A percentile compares a stretch with the other conserved stretches of the same genome.
Conservation (phyloP, 1,140 invertebrate genomes). For the Aricia agestis region DNA sequence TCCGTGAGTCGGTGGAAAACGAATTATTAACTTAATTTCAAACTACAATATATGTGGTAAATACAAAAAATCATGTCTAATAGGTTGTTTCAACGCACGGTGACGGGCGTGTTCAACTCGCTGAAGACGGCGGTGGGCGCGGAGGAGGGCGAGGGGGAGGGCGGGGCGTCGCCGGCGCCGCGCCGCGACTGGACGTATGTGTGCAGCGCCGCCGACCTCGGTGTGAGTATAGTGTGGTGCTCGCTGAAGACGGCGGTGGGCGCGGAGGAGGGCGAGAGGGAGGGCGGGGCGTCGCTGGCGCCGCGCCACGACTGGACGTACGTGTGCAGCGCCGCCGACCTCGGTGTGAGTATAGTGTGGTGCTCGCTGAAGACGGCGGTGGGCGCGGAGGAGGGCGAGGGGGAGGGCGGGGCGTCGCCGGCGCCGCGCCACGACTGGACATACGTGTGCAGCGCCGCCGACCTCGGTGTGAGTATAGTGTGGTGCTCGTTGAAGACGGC, state of each 20-base stretch:
- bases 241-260: conserved; percentile 68
- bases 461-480: conserved; percentile 43
- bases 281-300: conserved; percentile 21
- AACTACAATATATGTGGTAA: too few species aligned
- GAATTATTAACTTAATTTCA: too few species aligned
- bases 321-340: conserved; percentile 43
- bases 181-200: conserved; percentile 48
- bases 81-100: conserved; percentile 67
- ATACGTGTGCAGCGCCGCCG: conserved; percentile 46
- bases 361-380: conserved; percentile 67
- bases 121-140: conserved; percentile 68
- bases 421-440: conserved; percentile 38
- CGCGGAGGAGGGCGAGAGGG: conserved; percentile 50
- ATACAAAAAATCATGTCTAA: background rate
- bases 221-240: conserved; percentile 43
- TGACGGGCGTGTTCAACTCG: conserved; percentile 71
- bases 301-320: conserved; percentile 43
- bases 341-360: conserved; percentile 44
- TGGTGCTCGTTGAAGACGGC: conserved; percentile 67
- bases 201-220: conserved; percentile 40
- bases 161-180: conserved; percentile 21
- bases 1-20: too few species aligned
- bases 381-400: conserved; percentile 51
- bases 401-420: conserved; percentile 30
- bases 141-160: conserved; percentile 45